Evolutionary conservation across 2,888 invertebrate genomes (phyloP).

Genomic region (Chalcosyrphus nemorum): DNA sequence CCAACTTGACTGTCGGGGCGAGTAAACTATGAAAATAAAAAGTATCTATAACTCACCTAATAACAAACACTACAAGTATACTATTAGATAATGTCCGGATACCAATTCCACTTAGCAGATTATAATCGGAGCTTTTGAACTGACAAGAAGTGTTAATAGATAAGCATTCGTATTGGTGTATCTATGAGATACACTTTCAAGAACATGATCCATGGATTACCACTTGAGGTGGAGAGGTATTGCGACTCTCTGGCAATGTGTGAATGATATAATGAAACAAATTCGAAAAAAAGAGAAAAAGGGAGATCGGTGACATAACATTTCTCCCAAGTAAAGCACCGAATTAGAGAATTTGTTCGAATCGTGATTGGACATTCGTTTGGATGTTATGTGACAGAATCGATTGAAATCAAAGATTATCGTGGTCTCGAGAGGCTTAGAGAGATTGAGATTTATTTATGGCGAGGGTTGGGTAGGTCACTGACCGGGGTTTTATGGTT

Average conservation of each 20-base stretch:
- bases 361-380: background rate
- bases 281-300: background rate
- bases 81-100: constrained; percentile 25
- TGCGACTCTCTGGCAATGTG: background rate
- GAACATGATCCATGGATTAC: constrained; percentile 23
- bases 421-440: background rate
- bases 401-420: background rate
- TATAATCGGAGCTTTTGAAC: constrained; percentile 26
- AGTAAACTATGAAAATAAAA: background rate
- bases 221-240: background rate
- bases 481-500: background rate
- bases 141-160: constrained; percentile 41
- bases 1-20: constrained; percentile 19
- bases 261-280: constrained; percentile 21
- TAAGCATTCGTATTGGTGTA: background rate
- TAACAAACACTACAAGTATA: background rate
- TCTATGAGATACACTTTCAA: background rate
- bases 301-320: background rate
- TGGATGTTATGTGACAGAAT: background rate
- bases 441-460: background rate
- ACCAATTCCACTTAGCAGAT: constrained; percentile 21
- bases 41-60: constrained; percentile 35
- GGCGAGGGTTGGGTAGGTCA: background rate
- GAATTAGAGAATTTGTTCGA: background rate
- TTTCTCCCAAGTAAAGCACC: background rate